Percentiles rank a stretch among this genome's conserved stretches.
These are phyloP conservation scores for Puffinus mauretanicus DNA, from an alignment of 2,113 vertebrate genomes.

Conservation along the genomic window DNA sequence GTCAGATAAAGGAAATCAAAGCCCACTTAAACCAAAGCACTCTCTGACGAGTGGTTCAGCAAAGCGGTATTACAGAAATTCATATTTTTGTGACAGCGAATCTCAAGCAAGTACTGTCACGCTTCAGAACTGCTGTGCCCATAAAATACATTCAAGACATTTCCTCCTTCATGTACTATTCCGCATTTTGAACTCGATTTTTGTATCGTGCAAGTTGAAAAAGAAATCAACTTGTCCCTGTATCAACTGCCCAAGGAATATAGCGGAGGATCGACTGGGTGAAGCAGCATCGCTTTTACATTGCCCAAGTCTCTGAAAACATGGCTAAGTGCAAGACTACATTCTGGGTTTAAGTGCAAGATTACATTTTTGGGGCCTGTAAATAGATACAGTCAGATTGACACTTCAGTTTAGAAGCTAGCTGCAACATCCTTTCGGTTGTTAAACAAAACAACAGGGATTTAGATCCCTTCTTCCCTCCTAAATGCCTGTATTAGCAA, in stretches of 20 bases:
- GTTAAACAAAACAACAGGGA: background rate
- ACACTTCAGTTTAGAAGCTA: background rate
- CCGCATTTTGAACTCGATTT: background rate
- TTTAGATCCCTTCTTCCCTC: background rate
- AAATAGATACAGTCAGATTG: background rate
- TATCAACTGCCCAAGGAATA: background rate
- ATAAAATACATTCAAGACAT: conserved; percentile 20
- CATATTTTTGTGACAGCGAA: background rate
- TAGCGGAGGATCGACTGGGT: fast-evolving
- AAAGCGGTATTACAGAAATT: background rate
- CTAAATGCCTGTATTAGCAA: background rate
- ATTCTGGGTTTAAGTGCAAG: conserved; percentile 28
- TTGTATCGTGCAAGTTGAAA: background rate
- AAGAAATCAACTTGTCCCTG: background rate
- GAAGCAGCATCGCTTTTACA: background rate
- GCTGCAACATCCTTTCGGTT: background rate
- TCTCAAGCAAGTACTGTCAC: background rate
- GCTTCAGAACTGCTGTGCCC: background rate
- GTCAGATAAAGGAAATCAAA: background rate
- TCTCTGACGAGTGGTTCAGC: background rate
- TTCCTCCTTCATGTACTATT: background rate
- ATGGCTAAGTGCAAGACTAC: conserved; percentile 20
- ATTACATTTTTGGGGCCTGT: background rate
- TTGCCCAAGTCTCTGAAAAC: background rate
- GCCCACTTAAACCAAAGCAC: background rate